Base-by-base conservation (phyloP, 2,797 vertebrate genomes). In the Pterois miles region DNA sequence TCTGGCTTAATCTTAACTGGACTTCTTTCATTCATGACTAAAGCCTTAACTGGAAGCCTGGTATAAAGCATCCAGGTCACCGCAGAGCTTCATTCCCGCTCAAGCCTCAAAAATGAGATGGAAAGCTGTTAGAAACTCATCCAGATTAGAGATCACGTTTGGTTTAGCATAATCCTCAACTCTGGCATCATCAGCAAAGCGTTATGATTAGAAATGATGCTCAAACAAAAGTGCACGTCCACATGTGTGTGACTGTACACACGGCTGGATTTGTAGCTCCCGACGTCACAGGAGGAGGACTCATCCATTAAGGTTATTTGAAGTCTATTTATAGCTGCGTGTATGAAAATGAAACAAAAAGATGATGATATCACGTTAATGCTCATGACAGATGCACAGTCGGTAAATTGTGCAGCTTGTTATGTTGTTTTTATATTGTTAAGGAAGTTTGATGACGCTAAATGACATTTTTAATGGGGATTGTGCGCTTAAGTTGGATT, bases 291-390 rank as follows among this genome's bases (percentile, higher is more conserved):
- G 38, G 43, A 67, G 65, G 52, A 81, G 23, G 73, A 71, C 34
- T 69, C 27, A 43, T 82, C 81, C 90, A 92, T 93, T 89, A 91
- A 62, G 48, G 74, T 87, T 87, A 93, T 93, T 92, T 89, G 78
- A 84, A 80, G 71, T 72, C 71, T 93, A 92, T 91, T 93, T 93
- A 86, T 91, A 90, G 71, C 71, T 3, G 5, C 0, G 0, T 5
- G 50, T 48, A 57, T 71, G 18, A 71, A 85, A 85, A 71, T 34
- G 68, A 86, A 85, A 74, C 83, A 67, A 86, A 79, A 56, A 69
- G 62, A 79, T 86, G 65, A 83, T 86, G 81, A 78, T 74, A 77
- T 90, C 62, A 82, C 18, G 9, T 57, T 77, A 43, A 79, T 70
- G 22, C 48, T 22, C 52, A 40, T 13, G 23, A 14, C 46, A 67